Evolutionary conservation across 2,888 invertebrate genomes (phyloP), one percentile per base, ranked within the genome.

Genomic region (Ferrisia virgata): DNA sequence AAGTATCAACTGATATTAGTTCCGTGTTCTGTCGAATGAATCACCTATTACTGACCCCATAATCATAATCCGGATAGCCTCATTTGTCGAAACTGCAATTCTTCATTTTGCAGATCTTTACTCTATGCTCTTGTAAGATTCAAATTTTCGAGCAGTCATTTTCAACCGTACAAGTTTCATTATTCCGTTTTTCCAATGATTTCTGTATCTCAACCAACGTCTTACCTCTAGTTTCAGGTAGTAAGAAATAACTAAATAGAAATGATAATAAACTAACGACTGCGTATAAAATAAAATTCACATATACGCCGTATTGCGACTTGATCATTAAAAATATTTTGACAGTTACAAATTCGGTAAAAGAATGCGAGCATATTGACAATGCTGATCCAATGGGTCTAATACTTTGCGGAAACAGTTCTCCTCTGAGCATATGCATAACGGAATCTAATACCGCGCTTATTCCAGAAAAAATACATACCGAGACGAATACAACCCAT

Each of bases 321-420:
- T 25, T 39, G 6, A 79, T 15, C 25, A 5, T 40, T 4, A 43
- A 9, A 15, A 79, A 79, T 28, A 79, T 22, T 18, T 40, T 40
- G 8, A 47, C 28, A 1, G 43, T 28, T n/a, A 39, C 3, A 15
- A 79, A 79, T 8, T 22, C n/a, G 13, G n/a, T n/a, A 0, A 40
- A 25, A n/a, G 79, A 31, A 31, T 79, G 79, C 13, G 28, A 13
- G 2, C 18, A 11, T 28, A 79, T 47, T 6, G 40, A 13, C 79
- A 43, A 40, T 6, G 25, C 31, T 8, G 43, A 40, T 22, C 79
- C 79, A 5, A 47, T 28, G 9, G 43, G 25, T 79, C 25, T 79
- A n/a, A 79, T 47, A 79, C 47, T 47, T 25, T 79, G 79, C 1
- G 79, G 79, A 43, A 79, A 79, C 25, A 79, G 6, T 15, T 79